phyloP scores from a whole-genome alignment of 2,797 vertebrate genomes.

The Tamandua tetradactyla region DNA sequence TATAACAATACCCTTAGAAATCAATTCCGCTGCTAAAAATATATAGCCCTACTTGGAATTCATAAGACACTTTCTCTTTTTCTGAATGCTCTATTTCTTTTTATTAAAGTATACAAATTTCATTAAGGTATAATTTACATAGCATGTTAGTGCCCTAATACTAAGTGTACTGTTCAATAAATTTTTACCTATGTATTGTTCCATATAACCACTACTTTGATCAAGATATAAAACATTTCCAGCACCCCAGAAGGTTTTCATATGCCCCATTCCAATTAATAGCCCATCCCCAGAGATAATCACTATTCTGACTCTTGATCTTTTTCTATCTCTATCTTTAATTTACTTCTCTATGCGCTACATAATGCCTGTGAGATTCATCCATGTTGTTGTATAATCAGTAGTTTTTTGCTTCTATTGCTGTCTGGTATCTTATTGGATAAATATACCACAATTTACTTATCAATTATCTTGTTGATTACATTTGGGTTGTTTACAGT shows the following conservation, averaged over 20 bases:
- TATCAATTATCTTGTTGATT: background rate
- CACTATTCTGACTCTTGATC: background rate
- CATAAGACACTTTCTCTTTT: background rate
- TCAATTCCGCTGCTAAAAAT: slow-evolving; percentile 70
- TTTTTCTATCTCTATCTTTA: background rate
- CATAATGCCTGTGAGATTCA: no score
- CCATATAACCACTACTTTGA: background rate
- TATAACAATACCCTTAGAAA: slow-evolving; percentile 69
- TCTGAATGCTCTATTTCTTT: slow-evolving; percentile 1
- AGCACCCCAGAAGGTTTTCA: background rate
- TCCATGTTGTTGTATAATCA: background rate
- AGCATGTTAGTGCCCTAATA: background rate
- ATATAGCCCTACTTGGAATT: background rate
- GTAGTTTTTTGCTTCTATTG: background rate
- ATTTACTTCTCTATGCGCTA: background rate
- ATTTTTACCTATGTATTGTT: background rate
- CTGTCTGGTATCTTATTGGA: background rate
- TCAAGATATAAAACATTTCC: no score
- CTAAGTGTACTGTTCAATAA: slow-evolving; percentile 6
- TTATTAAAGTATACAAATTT: slow-evolving; percentile 33
- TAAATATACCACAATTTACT: background rate
- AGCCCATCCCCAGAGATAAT: background rate
- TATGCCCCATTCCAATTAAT: background rate
- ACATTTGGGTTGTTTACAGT: background rate
- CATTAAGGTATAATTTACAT: background rate